Evolutionary conservation across 2,113 vertebrate species (phyloP), one percentile per base, ranked within the genome.

Genomic region (Aleadryas rufinucha): DNA sequence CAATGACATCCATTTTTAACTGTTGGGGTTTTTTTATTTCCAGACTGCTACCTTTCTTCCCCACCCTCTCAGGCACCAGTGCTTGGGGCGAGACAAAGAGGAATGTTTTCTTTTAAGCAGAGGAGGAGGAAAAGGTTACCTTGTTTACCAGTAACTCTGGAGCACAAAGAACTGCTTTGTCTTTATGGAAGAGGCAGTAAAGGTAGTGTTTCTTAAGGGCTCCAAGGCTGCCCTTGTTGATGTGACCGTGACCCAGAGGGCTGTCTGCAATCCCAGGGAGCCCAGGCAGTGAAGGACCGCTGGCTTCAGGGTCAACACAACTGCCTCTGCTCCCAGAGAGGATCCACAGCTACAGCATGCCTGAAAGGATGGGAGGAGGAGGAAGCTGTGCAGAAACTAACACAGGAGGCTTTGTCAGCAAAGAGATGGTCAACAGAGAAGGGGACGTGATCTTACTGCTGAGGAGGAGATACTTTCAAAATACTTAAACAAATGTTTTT

Each of bases 401-500:
- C 87, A 96, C 84, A 78, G 63, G n/a, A 33, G 23, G 85, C 82
- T 96, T 93, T 96, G 82, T 92, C 23, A 80, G 63, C 7, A 18
- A 91, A 54, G 79, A 76, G 66, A 88, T 80, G 95, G 81, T 63
- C 91, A 93, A 74, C 37, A 70, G 75, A 88, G 52, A 66, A 90
- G 52, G 28, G 39, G 45, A 91, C 17, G 39, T 90, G 90, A 91
- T 85, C 84, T 42, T 57, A 94, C 78, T 94, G 85, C 69, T 61
- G 81, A 96, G 77, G 3, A 86, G 84, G 64, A 89, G 87, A 80
- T 66, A 90, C 85, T 95, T 94, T 65, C 33, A 93, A 95, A 94
- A 91, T n/a, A 81, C 82, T 95, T 94, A 66, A 81, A 95, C 87
- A 91, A 91, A 95, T 96, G 93, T 86, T 95, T 95, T 92, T 90